These are phyloP conservation scores for Nautilus pompilius DNA, from an alignment of 1,140 invertebrate genomes.

Conservation along the genomic window DNA sequence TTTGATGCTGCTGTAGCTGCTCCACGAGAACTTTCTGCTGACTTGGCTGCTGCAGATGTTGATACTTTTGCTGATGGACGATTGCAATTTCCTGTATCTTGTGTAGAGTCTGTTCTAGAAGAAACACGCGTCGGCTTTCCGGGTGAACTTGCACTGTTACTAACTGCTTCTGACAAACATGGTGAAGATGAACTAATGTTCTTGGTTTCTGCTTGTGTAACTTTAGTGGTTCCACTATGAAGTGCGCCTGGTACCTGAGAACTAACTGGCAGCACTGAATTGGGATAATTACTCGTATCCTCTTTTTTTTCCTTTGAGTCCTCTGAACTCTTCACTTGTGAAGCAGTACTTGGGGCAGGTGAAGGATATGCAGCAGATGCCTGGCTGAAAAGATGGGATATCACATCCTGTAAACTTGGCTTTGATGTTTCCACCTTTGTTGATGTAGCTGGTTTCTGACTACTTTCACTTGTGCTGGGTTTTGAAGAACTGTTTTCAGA, in stretches of 20 bases:
- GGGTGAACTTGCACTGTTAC: neutral
- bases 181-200: neutral
- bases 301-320: neutral
- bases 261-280: neutral
- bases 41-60: neutral
- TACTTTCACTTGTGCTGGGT: neutral
- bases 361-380: neutral
- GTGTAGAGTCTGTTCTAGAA: neutral
- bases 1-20: conserved; percentile 4
- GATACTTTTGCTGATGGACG: neutral
- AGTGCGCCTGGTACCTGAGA: neutral
- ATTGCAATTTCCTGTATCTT: neutral
- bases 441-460: neutral
- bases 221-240: neutral
- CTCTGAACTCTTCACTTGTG: neutral
- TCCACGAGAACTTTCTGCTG: neutral
- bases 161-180: neutral
- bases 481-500: neutral
- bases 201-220: neutral
- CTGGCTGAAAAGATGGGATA: neutral
- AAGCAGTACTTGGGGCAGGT: neutral
- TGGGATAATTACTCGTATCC: neutral
- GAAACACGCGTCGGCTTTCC: neutral
- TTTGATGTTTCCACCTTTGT: neutral
- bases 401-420: neutral